phyloP scores from a whole-genome alignment of 2,888 invertebrate species.

The Camptogramma bilineatum region DNA sequence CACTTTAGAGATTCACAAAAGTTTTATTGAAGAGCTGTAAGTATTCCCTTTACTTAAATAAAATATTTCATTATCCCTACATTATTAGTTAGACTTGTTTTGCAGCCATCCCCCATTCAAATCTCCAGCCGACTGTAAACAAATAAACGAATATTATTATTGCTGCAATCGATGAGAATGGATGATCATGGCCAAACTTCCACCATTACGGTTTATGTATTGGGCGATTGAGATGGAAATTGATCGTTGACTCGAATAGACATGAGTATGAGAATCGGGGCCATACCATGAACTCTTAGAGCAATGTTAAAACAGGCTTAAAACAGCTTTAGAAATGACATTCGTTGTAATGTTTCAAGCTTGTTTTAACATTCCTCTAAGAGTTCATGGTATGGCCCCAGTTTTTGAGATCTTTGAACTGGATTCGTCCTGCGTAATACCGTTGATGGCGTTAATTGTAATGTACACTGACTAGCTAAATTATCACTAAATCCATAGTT shows the following conservation, averaged over 20 bases:
- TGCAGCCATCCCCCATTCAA: conserved; percentile 11
- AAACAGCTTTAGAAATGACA: too few species aligned
- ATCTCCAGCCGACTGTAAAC: conserved; percentile 45
- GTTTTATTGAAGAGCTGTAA: too few species aligned
- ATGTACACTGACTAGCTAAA: too few species aligned
- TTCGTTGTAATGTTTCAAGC: too few species aligned
- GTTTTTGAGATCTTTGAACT: conserved; percentile 4
- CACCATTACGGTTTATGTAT: conserved; percentile 40
- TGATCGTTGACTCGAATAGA: conserved; percentile 25
- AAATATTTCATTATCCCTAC: not conserved
- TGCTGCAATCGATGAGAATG: conserved; percentile 44
- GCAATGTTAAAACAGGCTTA: too few species aligned
- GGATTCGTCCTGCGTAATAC: not conserved
- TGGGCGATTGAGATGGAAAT: conserved; percentile 34
- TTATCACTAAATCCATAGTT: too few species aligned
- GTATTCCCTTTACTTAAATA: too few species aligned
- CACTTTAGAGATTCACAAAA: too few species aligned
- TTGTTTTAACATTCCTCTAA: too few species aligned
- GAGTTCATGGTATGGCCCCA: too few species aligned
- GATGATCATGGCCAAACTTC: conserved; percentile 47
- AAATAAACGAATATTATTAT: conserved; percentile 52
- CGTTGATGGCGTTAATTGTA: too few species aligned
- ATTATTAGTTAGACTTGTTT: conserved; percentile 20
- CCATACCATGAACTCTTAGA: too few species aligned
- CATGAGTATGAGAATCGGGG: conserved; percentile 24